These are phyloP conservation scores for Rhyacophila evoluta DNA, from an alignment of 2,888 invertebrate genomes.

Conservation along the genomic window DNA sequence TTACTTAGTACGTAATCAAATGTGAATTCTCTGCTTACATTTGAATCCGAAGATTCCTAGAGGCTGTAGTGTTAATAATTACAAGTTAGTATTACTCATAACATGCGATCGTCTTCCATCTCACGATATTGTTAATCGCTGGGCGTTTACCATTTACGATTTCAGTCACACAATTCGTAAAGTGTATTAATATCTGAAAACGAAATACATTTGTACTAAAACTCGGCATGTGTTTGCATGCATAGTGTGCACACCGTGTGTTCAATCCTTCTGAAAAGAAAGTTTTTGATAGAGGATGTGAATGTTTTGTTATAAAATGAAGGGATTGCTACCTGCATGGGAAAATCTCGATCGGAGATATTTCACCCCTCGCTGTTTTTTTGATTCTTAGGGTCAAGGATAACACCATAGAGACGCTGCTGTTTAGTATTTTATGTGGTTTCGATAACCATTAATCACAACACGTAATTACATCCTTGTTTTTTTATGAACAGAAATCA, in stretches of 20 bases:
- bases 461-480: too few relatives aligned
- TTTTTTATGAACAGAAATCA: too few relatives aligned
- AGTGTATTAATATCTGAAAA: neutral
- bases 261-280: neutral
- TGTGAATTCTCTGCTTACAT: neutral
- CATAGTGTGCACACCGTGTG: neutral
- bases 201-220: neutral
- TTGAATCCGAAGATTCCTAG: neutral
- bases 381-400: slow-evolving; percentile 50
- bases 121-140: neutral
- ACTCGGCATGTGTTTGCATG: neutral
- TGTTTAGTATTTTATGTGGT: too few relatives aligned
- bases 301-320: slow-evolving; percentile 32
- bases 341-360: slow-evolving; percentile 34
- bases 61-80: neutral
- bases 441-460: too few relatives aligned
- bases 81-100: neutral
- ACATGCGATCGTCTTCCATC: slow-evolving; percentile 11
- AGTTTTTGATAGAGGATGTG: slow-evolving; percentile 35
- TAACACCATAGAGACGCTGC: neutral
- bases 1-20: neutral
- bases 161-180: neutral
- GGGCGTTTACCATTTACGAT: neutral
- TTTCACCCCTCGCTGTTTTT: slow-evolving; percentile 23
- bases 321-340: slow-evolving; percentile 43